Evolutionary conservation across 1,140 invertebrate species (phyloP).

Genomic region (Bombus huntii): DNA sequence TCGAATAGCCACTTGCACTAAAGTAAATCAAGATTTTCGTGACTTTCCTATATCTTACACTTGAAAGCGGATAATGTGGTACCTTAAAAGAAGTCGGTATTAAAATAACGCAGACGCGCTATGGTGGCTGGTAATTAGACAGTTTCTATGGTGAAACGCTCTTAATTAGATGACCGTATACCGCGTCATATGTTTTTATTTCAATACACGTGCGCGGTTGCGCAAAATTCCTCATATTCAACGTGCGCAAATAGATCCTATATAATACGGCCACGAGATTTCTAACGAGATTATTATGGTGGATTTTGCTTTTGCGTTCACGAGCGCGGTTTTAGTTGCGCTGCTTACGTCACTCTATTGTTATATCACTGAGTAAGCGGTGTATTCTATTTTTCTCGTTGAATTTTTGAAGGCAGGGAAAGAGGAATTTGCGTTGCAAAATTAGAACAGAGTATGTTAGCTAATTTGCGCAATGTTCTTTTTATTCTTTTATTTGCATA

Average conservation of each 20-base stretch:
- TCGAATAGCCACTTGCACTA: too few species aligned
- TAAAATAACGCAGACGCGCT: background rate
- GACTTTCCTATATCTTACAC: too few species aligned
- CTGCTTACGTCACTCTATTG: background rate
- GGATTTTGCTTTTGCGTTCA: background rate
- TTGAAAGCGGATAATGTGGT: background rate
- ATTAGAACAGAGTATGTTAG: background rate
- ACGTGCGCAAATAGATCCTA: conserved; percentile 6
- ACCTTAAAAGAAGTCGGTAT: background rate
- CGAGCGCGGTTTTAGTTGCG: background rate
- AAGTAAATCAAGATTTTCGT: too few species aligned
- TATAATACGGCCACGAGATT: background rate
- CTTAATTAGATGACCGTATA: conserved; percentile 37
- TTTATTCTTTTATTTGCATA: background rate
- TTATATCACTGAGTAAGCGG: background rate
- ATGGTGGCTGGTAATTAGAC: conserved; percentile 24
- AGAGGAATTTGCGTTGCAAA: background rate
- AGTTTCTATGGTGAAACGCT: background rate
- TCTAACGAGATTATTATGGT: conserved; percentile 43
- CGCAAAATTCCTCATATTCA: conserved; percentile 22
- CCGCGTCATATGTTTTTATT: conserved; percentile 13
- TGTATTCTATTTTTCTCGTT: background rate
- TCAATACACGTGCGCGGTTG: background rate
- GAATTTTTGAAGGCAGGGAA: background rate
- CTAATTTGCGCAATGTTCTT: background rate